These are phyloP conservation scores for Hiodon tergisus DNA, from an alignment of 2,113 vertebrate species.

Conservation along the genomic window DNA sequence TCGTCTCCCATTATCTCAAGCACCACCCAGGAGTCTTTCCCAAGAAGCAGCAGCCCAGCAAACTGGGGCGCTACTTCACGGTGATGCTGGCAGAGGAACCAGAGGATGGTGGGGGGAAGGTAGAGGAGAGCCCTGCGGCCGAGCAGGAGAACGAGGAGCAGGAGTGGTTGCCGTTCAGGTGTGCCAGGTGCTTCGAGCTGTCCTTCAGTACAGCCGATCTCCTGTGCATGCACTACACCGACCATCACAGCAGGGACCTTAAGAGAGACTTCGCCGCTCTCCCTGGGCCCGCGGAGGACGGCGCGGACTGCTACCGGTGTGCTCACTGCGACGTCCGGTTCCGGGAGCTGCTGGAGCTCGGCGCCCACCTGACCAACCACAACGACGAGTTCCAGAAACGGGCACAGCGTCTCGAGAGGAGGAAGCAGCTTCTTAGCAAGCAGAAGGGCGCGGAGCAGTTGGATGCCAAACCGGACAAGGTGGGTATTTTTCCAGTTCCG, in stretches of 20 bases:
- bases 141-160: slow-evolving; percentile 46
- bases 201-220: slow-evolving; percentile 65
- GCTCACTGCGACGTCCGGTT: slow-evolving; percentile 67
- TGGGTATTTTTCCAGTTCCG: slow-evolving; percentile 46
- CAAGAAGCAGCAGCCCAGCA: slow-evolving; percentile 73
- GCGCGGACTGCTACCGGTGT: slow-evolving; percentile 71
- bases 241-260: slow-evolving; percentile 67
- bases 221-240: slow-evolving; percentile 77
- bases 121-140: slow-evolving; percentile 50
- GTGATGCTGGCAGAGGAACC: slow-evolving; percentile 65
- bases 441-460: slow-evolving; percentile 69
- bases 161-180: slow-evolving; percentile 67
- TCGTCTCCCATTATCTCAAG: slow-evolving; percentile 78
- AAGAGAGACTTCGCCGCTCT: slow-evolving; percentile 74
- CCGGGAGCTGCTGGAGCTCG: slow-evolving; percentile 67
- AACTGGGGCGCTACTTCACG: slow-evolving; percentile 73
- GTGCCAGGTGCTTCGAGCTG: slow-evolving; percentile 73
- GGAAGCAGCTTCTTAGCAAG: slow-evolving; percentile 76
- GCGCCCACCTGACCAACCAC: slow-evolving; percentile 74
- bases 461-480: slow-evolving; percentile 66
- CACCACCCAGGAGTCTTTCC: slow-evolving; percentile 76
- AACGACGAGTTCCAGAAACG: slow-evolving; percentile 61
- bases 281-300: slow-evolving; percentile 35
- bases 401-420: slow-evolving; percentile 69
- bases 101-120: slow-evolving; percentile 42